A percentile compares a stretch with the other conserved stretches of the same genome.
phyloP scores from a whole-genome alignment of 2,888 invertebrate genomes.

The Pecten maximus region DNA sequence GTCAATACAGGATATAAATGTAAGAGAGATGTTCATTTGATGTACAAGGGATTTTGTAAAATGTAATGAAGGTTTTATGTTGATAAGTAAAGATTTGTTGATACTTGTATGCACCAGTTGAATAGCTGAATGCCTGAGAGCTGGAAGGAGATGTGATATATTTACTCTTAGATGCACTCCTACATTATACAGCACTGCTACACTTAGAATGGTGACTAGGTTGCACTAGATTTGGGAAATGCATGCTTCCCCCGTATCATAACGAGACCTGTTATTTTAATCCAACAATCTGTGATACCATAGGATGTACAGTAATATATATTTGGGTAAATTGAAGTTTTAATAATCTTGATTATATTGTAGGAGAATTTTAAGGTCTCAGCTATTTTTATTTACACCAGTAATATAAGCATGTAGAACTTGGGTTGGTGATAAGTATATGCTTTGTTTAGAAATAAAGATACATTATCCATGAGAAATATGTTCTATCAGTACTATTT shows the following conservation, averaged over 20 bases:
- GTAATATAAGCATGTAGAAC: neutral
- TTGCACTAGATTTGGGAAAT: neutral
- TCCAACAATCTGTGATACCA: neutral
- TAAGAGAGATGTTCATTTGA: no score
- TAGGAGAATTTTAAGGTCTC: neutral
- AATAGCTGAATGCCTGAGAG: neutral
- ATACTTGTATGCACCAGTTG: no score
- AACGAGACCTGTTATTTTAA: neutral
- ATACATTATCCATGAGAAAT: no score
- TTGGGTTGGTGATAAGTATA: neutral
- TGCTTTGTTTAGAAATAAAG: no score
- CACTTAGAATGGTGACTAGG: neutral
- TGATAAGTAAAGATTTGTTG: no score
- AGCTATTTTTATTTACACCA: neutral
- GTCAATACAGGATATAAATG: no score
- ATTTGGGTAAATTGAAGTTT: neutral
- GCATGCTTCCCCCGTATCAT: neutral
- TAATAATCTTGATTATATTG: neutral
- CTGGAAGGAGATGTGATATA: neutral
- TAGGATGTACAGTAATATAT: neutral
- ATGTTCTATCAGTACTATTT: no score
- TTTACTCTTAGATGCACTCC: neutral
- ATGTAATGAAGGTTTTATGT: no score
- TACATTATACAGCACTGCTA: neutral
- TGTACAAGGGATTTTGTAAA: no score